phyloP scores from a whole-genome alignment of 2,888 invertebrate genomes.

The Hydroisotoma schaefferi region DNA sequence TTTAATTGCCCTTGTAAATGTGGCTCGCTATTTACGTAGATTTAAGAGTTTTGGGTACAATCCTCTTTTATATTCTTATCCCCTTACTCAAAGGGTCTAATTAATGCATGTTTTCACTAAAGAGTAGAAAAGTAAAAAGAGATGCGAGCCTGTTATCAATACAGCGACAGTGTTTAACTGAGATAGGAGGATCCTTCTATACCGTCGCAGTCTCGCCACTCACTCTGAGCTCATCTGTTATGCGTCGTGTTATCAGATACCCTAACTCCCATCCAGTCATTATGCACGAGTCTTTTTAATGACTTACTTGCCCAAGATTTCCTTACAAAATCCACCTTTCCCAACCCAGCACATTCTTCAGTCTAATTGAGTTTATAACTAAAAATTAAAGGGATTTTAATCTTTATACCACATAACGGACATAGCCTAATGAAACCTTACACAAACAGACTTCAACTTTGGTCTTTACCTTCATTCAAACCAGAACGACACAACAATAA shows the following conservation, averaged over 20 bases:
- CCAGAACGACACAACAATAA: no score
- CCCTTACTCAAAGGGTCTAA: neutral
- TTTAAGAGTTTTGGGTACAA: constrained; percentile 33
- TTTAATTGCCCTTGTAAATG: constrained; percentile 50
- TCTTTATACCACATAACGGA: no score
- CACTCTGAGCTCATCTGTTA: neutral
- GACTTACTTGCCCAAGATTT: no score
- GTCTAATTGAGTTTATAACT: no score
- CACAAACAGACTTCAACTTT: no score
- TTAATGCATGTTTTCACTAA: neutral
- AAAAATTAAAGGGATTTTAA: no score
- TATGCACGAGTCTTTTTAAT: no score
- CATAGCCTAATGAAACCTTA: no score
- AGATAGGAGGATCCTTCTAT: neutral
- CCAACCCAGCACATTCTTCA: no score
- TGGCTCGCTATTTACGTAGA: constrained; percentile 45
- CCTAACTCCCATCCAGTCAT: neutral
- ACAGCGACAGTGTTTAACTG: neutral
- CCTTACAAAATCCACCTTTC: neutral
- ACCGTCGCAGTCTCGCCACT: constrained; percentile 1
- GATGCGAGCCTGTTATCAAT: neutral
- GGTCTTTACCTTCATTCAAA: no score
- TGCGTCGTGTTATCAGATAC: constrained; percentile 3
- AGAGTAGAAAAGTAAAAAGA: neutral
- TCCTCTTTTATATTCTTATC: constrained; percentile 14